These are phyloP conservation scores for Rhimphoctona megacephalus DNA, from an alignment of 2,888 invertebrate genomes.

Conservation along the genomic window DNA sequence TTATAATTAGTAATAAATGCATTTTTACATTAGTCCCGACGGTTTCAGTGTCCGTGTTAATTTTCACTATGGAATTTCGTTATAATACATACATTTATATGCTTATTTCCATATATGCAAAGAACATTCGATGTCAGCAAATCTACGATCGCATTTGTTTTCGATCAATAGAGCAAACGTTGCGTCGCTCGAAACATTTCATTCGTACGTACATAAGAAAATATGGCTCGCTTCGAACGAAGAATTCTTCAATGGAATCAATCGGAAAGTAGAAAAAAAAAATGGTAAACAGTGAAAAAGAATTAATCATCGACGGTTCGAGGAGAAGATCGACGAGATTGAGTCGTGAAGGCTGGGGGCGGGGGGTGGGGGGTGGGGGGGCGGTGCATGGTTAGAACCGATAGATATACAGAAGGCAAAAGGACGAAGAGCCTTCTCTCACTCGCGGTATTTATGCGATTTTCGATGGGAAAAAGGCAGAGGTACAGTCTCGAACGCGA, in stretches of 20 bases:
- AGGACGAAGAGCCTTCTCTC: constrained; percentile 56
- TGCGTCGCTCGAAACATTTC: background rate
- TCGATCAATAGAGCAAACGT: background rate
- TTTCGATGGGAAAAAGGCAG: constrained; percentile 84
- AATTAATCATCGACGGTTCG: background rate
- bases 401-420: constrained; percentile 47
- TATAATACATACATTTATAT: background rate
- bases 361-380: background rate
- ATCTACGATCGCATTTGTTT: constrained; percentile 3
- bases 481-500: constrained; percentile 76
- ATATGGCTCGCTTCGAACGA: background rate
- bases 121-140: background rate
- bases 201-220: background rate
- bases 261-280: background rate
- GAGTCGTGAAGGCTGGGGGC: background rate
- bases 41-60: background rate
- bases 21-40: background rate
- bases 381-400: constrained; percentile 11
- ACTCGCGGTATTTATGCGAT: constrained; percentile 81
- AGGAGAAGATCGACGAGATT: constrained; percentile 3
- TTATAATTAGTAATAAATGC: background rate
- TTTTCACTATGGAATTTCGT: background rate
- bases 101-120: background rate
- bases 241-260: background rate
- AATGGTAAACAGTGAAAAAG: background rate